Percentiles rank a stretch among this genome's conserved stretches.
These are phyloP conservation scores for Gallinago paraguaiae DNA, from an alignment of 2,113 vertebrate genomes.

Conservation along the genomic window DNA sequence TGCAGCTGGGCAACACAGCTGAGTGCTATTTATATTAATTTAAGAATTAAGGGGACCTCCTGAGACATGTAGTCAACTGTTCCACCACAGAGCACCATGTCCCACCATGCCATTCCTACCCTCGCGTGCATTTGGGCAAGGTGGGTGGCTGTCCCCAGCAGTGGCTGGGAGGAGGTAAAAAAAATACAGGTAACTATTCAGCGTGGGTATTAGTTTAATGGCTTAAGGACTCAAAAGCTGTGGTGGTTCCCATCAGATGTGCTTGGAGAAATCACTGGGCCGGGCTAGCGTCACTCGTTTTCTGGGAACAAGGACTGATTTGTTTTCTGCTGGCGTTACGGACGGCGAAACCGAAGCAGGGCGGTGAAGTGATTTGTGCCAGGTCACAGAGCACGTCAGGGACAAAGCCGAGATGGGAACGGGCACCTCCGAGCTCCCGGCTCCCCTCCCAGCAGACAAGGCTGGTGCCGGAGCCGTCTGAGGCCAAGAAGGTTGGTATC, in stretches of 20 bases:
- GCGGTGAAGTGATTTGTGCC: neutral
- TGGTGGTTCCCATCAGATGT: neutral
- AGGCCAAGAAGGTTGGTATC: neutral
- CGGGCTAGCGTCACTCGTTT: neutral
- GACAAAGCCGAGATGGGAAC: neutral
- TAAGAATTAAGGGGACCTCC: neutral
- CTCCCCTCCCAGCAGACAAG: neutral
- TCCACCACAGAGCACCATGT: rapidly evolving
- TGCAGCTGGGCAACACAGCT: neutral
- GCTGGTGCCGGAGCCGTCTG: neutral
- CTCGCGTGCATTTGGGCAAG: rapidly evolving
- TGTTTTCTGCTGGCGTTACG: neutral
- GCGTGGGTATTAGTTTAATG: neutral
- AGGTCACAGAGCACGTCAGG: neutral
- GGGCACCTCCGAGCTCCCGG: neutral
- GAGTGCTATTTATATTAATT: neutral
- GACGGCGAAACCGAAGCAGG: slow-evolving; percentile 10
- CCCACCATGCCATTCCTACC: neutral
- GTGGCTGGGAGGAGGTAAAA: neutral
- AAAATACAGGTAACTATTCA: neutral
- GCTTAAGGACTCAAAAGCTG: neutral
- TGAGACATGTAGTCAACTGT: neutral
- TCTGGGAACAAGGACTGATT: slow-evolving; percentile 1
- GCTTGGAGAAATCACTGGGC: neutral
- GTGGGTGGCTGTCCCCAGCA: neutral